Evolutionary conservation across 2,797 vertebrate species (phyloP).

Genomic region (Acanthurus leucopareius): DNA sequence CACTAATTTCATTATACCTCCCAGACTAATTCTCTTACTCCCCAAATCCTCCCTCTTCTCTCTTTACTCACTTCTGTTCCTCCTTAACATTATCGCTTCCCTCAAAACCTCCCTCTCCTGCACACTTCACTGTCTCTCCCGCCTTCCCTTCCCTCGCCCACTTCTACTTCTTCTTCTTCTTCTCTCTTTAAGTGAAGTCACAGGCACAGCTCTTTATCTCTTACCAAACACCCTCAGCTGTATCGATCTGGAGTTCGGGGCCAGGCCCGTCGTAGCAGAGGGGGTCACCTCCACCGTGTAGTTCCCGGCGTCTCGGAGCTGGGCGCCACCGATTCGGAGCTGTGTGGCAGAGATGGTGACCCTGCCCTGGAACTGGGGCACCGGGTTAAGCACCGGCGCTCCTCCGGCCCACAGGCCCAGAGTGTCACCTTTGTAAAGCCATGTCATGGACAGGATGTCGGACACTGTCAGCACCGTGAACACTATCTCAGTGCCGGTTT

Average conservation of each 20-base stretch:
- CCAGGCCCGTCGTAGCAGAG: constrained; percentile 43
- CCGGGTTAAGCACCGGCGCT: not conserved
- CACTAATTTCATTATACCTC: constrained; percentile 81
- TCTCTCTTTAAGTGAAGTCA: constrained; percentile 4
- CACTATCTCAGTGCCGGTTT: constrained; percentile 57
- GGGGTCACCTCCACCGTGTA: constrained; percentile 82
- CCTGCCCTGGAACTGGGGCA: constrained; percentile 76
- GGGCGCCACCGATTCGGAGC: constrained; percentile 72
- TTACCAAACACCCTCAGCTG: constrained; percentile 84
- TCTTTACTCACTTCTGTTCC: constrained; percentile 54
- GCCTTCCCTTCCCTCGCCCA: not conserved
- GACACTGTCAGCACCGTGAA: constrained; percentile 76
- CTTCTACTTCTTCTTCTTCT: not conserved
- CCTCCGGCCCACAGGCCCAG: constrained; percentile 74
- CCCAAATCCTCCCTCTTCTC: constrained; percentile 55
- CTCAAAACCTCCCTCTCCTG: constrained; percentile 34
- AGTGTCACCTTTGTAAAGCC: constrained; percentile 64
- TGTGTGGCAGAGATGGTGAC: constrained; percentile 76
- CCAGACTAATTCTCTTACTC: constrained; percentile 71
- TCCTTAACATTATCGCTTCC: constrained; percentile 48
- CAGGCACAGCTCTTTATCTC: constrained; percentile 47
- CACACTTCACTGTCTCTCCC: constrained; percentile 20
- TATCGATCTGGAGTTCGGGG: constrained; percentile 67
- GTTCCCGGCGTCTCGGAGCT: constrained; percentile 77
- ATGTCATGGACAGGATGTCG: constrained; percentile 69